These are phyloP conservation scores for Drosophila maculinotata DNA, from an alignment of 2,888 invertebrate genomes.

Conservation along the genomic window DNA sequence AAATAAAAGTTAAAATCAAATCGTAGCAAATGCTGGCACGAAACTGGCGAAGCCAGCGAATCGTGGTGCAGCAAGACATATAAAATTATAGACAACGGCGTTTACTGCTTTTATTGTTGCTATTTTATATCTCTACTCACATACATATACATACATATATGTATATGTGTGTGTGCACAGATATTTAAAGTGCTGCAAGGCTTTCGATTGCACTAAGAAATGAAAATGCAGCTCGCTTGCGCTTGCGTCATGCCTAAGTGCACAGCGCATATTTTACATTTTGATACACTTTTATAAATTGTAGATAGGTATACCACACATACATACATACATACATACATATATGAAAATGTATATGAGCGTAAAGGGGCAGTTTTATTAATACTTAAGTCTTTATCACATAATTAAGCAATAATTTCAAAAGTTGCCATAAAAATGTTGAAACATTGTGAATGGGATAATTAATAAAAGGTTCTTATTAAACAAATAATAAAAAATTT, in stretches of 20 bases:
- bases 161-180: constrained; percentile 45
- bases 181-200: constrained; percentile 76
- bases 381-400: constrained; percentile 13
- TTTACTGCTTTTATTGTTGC: constrained; percentile 49
- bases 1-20: constrained; percentile 79
- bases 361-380: constrained; percentile 4
- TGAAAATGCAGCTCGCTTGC: constrained; percentile 55
- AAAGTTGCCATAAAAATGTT: neutral
- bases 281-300: constrained; percentile 38
- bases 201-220: constrained; percentile 69
- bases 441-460: neutral
- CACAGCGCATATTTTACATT: constrained; percentile 70
- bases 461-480: neutral
- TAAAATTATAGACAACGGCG: constrained; percentile 74
- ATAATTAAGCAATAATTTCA: neutral
- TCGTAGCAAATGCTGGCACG: constrained; percentile 77
- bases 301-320: neutral
- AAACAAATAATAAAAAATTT: no score
- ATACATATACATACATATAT: constrained; percentile 4
- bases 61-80: constrained; percentile 75
- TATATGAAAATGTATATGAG: neutral
- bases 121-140: constrained; percentile 51
- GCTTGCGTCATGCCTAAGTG: constrained; percentile 80
- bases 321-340: neutral
- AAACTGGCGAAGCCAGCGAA: constrained; percentile 48